Evolutionary conservation across 2,888 invertebrate species (phyloP), one percentile per base, ranked within the genome.

Genomic region (Diplolepis rosae): DNA sequence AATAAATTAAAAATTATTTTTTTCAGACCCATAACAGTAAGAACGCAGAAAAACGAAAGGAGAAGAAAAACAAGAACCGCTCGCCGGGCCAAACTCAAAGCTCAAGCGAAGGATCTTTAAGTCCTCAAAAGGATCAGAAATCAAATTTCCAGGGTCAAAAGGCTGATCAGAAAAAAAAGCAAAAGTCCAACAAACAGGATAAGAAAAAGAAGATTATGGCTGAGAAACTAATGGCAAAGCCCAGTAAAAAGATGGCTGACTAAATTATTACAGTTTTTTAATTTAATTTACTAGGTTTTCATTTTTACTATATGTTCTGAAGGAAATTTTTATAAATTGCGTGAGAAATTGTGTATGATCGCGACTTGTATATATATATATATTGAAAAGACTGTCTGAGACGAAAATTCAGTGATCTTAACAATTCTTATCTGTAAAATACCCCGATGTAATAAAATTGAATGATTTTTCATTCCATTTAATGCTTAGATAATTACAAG

Each of bases 151-250:
- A 91, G 18, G 92, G 92, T 1, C 88, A 91, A 81, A 92, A 91
- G 1, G 90, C 90, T 4, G 90, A 91, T 70, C 89, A 89, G 80
- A 91, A 91, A 79, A 91, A 92, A 89, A 92, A 91, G 85, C 89
- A 86, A 52, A 92, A 91, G 75, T 83, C 89, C 66, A 91, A 91
- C 76, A 91, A 90, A 2, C 85, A 88, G 6, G 90, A 90, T 75
- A 91, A 91, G 79, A 91, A 91, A 84, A 91, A 91, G 81, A 90
- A 88, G n/a, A 72, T 91, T 6, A 79, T 92, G 27, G 91, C 92
- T 75, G 90, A 91, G 79, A 92, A 92, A 77, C 84, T 92, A 73
- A 89, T 89, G 24, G 90, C 85, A 15, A 81, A 83, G 35, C 72
- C 77, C 24, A 84, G 83, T 61, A 82, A 82, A 70, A 65, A 82